A percentile compares a stretch with the other conserved stretches of the same genome.
phyloP scores from a whole-genome alignment of 1,140 invertebrate species.

The Bactericera cockerelli region DNA sequence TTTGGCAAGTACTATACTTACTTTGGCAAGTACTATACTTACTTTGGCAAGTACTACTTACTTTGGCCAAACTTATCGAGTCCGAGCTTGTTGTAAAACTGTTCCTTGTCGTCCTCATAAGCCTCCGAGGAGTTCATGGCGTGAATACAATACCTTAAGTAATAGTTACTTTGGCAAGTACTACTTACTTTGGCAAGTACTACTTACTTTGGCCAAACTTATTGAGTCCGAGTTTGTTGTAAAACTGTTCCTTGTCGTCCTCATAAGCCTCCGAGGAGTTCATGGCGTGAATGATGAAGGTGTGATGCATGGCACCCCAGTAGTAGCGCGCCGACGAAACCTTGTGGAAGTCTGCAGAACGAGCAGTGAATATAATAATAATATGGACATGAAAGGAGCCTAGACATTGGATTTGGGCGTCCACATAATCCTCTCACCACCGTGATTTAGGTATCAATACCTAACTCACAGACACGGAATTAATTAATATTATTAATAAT shows the following conservation, averaged over 20 bases:
- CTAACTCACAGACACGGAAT: too few relatives aligned
- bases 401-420: too few relatives aligned
- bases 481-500: too few relatives aligned
- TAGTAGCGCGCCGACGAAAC: not conserved
- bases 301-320: not conserved
- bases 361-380: not conserved
- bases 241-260: not conserved
- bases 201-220: slow-evolving; percentile 7
- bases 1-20: too few relatives aligned
- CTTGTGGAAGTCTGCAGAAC: not conserved
- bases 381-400: too few relatives aligned
- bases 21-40: too few relatives aligned
- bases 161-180: too few relatives aligned
- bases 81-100: not conserved
- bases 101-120: not conserved
- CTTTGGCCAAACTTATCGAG: not conserved
- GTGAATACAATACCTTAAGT: too few relatives aligned
- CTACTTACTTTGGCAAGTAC: too few relatives aligned
- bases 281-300: not conserved
- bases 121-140: not conserved
- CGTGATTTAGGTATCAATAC: too few relatives aligned
- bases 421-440: too few relatives aligned
- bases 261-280: not conserved
- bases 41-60: too few relatives aligned
- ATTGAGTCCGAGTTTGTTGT: not conserved